phyloP scores from a whole-genome alignment of 2,888 invertebrate genomes.

The Iselma pallidipennis region DNA sequence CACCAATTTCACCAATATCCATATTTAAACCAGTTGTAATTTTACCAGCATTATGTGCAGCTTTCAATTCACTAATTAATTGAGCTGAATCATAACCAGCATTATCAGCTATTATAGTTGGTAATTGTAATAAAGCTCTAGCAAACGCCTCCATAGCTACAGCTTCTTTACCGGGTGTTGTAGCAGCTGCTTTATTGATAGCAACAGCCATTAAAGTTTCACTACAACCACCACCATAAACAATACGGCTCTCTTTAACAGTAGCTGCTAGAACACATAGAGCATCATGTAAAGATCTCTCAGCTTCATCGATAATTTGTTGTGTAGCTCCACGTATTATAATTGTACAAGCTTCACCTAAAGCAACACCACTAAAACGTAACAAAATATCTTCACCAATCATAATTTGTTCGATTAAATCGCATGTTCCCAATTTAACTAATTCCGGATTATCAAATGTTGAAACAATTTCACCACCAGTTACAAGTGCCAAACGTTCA shows the following conservation, averaged over 20 bases:
- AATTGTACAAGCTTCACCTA: slow-evolving; percentile 97
- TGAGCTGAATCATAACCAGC: slow-evolving; percentile 98
- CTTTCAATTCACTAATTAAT: slow-evolving; percentile 87
- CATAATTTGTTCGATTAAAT: slow-evolving; percentile 96
- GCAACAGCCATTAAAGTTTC: slow-evolving; percentile 98
- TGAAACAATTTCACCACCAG: slow-evolving; percentile 96
- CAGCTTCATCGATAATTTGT: slow-evolving; percentile 98
- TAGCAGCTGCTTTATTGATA: slow-evolving; percentile 78
- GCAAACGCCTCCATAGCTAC: slow-evolving; percentile 97
- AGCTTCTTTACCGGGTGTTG: slow-evolving; percentile 95
- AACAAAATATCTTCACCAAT: slow-evolving; percentile 96
- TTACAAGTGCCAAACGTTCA: slow-evolving; percentile 94
- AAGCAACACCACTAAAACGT: slow-evolving; percentile 90
- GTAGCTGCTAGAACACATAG: slow-evolving; percentile 96
- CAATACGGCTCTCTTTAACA: slow-evolving; percentile 88
- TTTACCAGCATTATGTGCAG: slow-evolving; percentile 80
- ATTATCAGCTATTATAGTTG: slow-evolving; percentile 97
- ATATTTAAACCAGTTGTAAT: slow-evolving; percentile 85
- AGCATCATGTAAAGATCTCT: slow-evolving; percentile 97
- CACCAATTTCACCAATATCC: slow-evolving; percentile 82
- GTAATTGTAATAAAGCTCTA: slow-evolving; percentile 84
- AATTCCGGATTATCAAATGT: slow-evolving; percentile 94
- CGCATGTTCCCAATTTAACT: slow-evolving; percentile 92
- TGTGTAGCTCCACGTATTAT: slow-evolving; percentile 97
- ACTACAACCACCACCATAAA: slow-evolving; percentile 88